Conservation (phyloP, 1,140 invertebrate genomes). For the Leptinotarsa texana region DNA sequence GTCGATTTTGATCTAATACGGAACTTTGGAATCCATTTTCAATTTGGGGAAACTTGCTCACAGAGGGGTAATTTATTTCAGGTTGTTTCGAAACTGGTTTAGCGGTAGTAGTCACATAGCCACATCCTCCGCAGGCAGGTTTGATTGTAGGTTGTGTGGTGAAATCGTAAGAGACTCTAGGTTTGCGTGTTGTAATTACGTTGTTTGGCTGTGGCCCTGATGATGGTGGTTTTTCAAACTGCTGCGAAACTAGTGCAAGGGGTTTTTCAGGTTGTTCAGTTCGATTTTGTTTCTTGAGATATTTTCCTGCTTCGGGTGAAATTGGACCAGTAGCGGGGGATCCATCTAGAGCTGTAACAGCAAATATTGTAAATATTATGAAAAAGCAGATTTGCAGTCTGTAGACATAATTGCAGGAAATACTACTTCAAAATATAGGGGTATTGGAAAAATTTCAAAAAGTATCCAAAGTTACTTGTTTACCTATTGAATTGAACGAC, state of each 20-base stretch:
- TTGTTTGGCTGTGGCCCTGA: slow-evolving; percentile 15
- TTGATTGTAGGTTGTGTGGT: slow-evolving; percentile 51
- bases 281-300: slow-evolving; percentile 29
- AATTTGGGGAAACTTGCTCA: too few relatives aligned
- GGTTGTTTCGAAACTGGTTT: slow-evolving; percentile 26
- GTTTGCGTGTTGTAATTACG: slow-evolving; percentile 11
- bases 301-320: slow-evolving; percentile 42
- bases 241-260: neutral
- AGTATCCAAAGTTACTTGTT: too few relatives aligned
- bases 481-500: too few relatives aligned
- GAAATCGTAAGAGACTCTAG: slow-evolving; percentile 37
- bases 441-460: too few relatives aligned
- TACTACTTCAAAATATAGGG: too few relatives aligned
- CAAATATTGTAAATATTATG: too few relatives aligned
- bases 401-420: too few relatives aligned
- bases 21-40: too few relatives aligned
- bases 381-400: too few relatives aligned
- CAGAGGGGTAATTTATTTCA: too few relatives aligned
- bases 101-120: slow-evolving; percentile 43
- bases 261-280: slow-evolving; percentile 13
- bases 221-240: neutral
- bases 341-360: slow-evolving; percentile 45
- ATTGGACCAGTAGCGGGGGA: slow-evolving; percentile 43
- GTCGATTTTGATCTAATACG: too few relatives aligned
- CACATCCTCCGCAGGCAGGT: slow-evolving; percentile 52